These are phyloP conservation scores for Lontra canadensis DNA, from an alignment of 2,113 vertebrate genomes.

Conservation along the genomic window DNA sequence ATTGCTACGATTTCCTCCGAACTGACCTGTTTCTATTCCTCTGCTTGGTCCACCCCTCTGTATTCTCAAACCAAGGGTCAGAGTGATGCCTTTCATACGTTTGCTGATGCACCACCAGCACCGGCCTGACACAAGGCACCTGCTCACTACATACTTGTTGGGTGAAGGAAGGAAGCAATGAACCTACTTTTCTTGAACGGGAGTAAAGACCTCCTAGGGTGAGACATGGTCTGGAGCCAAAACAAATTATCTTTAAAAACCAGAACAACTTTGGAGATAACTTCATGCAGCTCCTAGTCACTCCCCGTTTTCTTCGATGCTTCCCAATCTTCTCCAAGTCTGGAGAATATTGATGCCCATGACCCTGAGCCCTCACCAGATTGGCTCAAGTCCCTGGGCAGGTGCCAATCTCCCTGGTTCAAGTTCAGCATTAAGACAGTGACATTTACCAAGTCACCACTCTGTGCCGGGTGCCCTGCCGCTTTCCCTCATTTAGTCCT, in stretches of 20 bases:
- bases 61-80: not conserved
- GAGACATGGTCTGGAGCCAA: not conserved
- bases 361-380: not conserved
- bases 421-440: not conserved
- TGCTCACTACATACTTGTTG: not conserved
- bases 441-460: not conserved
- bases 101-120: not conserved
- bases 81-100: not conserved
- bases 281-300: not conserved
- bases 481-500: not conserved
- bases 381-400: not conserved
- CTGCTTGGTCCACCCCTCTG: not conserved
- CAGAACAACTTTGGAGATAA: not conserved
- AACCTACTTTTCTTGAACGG: not conserved
- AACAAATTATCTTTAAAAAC: not conserved
- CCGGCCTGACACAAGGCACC: not conserved
- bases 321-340: not conserved
- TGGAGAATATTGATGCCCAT: not conserved
- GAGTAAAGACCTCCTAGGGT: not conserved
- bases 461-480: not conserved
- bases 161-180: not conserved
- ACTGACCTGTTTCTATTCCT: not conserved
- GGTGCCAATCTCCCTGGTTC: not conserved
- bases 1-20: not conserved
- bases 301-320: not conserved